phyloP scores from a whole-genome alignment of 2,797 vertebrate species.

The Melanotaenia nigrans region DNA sequence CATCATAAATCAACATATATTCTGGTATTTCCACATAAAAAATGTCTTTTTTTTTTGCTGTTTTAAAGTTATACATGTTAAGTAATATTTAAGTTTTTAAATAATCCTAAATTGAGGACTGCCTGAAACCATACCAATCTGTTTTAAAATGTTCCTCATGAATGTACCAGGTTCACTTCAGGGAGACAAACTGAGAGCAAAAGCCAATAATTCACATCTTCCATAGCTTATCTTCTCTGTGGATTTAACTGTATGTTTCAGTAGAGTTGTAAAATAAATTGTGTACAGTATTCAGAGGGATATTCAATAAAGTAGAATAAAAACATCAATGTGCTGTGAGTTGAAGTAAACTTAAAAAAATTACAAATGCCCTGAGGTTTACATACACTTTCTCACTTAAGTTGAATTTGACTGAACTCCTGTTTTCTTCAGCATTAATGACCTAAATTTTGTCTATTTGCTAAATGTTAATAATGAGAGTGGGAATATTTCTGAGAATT shows the following conservation, averaged over 20 bases:
- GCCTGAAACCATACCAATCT: slow-evolving; percentile 35
- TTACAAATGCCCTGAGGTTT: no score
- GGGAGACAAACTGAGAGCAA: slow-evolving; percentile 20
- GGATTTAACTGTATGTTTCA: slow-evolving; percentile 50
- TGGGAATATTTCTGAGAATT: no score
- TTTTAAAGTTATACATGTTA: slow-evolving; percentile 27
- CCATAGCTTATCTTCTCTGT: slow-evolving; percentile 36
- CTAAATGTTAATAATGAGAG: no score
- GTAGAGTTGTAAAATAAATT: slow-evolving; percentile 51
- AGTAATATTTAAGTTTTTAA: slow-evolving; percentile 22
- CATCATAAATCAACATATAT: slow-evolving; percentile 27
- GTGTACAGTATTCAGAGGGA: slow-evolving; percentile 55
- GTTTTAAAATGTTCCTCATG: slow-evolving; percentile 42
- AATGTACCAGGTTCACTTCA: slow-evolving; percentile 62
- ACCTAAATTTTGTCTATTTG: no score
- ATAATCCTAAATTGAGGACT: slow-evolving; percentile 1
- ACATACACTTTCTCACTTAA: no score
- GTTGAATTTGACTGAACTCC: no score
- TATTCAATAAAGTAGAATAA: slow-evolving; percentile 62
- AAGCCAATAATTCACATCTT: slow-evolving; percentile 48
- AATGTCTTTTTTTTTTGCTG: slow-evolving; percentile 27
- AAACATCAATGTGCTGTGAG: background rate
- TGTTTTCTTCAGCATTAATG: no score
- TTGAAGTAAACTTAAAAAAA: background rate
- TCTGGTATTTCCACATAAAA: slow-evolving; percentile 11